phyloP scores from a whole-genome alignment of 2,797 vertebrate genomes.

The Tapera naevia region DNA sequence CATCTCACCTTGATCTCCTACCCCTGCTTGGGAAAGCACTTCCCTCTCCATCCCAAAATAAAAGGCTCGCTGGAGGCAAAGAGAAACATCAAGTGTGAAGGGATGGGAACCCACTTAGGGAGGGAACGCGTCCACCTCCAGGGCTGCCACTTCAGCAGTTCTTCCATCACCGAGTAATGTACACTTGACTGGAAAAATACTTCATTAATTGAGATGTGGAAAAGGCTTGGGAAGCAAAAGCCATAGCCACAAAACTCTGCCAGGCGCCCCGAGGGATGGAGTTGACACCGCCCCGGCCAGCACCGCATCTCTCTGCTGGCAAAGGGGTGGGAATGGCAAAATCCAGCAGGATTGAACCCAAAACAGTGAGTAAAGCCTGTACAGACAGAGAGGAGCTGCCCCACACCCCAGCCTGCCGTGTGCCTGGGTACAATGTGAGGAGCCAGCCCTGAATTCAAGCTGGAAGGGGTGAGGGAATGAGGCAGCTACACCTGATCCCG shows the following conservation, averaged over 20 bases:
- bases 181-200: neutral
- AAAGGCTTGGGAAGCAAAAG: neutral
- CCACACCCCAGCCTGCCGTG: neutral
- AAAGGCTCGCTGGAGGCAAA: neutral
- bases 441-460: neutral
- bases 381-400: neutral
- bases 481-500: neutral
- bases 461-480: too few relatives aligned
- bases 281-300: neutral
- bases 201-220: neutral
- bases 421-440: rapidly evolving
- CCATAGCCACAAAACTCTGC: neutral
- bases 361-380: neutral
- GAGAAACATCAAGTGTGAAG: rapidly evolving
- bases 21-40: neutral
- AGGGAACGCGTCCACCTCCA: neutral
- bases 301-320: rapidly evolving
- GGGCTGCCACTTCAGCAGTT: neutral
- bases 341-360: neutral
- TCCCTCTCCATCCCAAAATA: neutral
- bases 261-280: neutral
- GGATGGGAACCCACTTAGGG: rapidly evolving
- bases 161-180: neutral
- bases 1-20: neutral
- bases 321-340: neutral